These are phyloP conservation scores for Syritta pipiens DNA, from an alignment of 2,888 invertebrate genomes.

Conservation along the genomic window DNA sequence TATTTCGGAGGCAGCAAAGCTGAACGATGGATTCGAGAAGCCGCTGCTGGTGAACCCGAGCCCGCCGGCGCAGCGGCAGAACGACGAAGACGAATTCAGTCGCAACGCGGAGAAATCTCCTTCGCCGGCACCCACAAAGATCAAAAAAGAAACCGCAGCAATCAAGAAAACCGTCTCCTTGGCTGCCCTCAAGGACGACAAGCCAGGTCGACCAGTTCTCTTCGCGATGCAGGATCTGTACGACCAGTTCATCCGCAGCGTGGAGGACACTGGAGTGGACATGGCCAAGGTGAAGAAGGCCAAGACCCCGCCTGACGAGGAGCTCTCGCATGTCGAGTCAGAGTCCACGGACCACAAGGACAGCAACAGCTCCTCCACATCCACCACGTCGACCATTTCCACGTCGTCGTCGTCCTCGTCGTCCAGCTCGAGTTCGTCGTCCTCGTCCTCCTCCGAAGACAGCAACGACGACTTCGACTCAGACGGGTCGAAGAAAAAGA, in stretches of 20 bases:
- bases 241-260: slow-evolving; percentile 78
- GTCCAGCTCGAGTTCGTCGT: slow-evolving; percentile 70
- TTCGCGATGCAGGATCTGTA: slow-evolving; percentile 77
- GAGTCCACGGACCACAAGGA: slow-evolving; percentile 54
- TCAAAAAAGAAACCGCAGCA: not conserved
- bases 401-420: slow-evolving; percentile 72
- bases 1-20: slow-evolving; percentile 4
- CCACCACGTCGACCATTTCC: slow-evolving; percentile 70
- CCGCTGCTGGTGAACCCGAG: slow-evolving; percentile 73
- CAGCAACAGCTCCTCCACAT: slow-evolving; percentile 66
- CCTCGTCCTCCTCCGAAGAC: slow-evolving; percentile 64
- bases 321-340: slow-evolving; percentile 70
- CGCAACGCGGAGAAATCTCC: too few species aligned
- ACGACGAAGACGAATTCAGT: not conserved
- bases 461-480: slow-evolving; percentile 45
- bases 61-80: slow-evolving; percentile 69
- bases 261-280: slow-evolving; percentile 73
- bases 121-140: not conserved
- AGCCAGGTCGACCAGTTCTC: too few species aligned
- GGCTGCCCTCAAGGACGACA: too few species aligned
- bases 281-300: slow-evolving; percentile 70
- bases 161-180: too few species aligned
- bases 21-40: slow-evolving; percentile 70
- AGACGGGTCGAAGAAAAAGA: slow-evolving; percentile 23
- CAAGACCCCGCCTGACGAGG: slow-evolving; percentile 71